These are phyloP conservation scores for Danio jaintianensis DNA, from an alignment of 2,797 vertebrate species.

Conservation along the genomic window DNA sequence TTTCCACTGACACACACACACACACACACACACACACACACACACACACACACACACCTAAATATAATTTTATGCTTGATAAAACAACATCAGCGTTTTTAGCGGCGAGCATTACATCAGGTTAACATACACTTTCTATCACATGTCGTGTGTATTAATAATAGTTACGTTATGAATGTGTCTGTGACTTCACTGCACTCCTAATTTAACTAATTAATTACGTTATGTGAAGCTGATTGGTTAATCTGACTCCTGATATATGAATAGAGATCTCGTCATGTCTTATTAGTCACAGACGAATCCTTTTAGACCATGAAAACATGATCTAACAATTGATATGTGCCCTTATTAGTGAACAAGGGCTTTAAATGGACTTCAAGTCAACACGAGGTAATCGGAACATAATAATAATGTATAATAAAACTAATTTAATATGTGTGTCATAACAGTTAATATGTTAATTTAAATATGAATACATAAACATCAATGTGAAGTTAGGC, in stretches of 20 bases:
- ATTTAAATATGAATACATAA: too few species aligned
- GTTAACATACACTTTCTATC: too few species aligned
- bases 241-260: background rate
- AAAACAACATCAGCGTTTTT: background rate
- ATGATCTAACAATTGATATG: background rate
- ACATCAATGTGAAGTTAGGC: too few species aligned
- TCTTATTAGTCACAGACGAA: conserved; percentile 1
- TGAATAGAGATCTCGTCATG: background rate
- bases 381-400: too few species aligned
- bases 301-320: background rate
- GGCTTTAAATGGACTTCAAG: too few species aligned
- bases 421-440: too few species aligned
- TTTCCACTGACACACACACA: conserved; percentile 69
- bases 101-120: background rate
- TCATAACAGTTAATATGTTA: too few species aligned
- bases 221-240: too few species aligned
- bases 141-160: too few species aligned
- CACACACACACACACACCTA: conserved; percentile 16
- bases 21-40: too few species aligned
- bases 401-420: too few species aligned
- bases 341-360: background rate
- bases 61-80: conserved; percentile 19
- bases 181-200: background rate
- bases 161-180: too few species aligned
- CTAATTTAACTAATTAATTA: background rate